Evolutionary conservation across 1,140 invertebrate genomes (phyloP), one percentile per base, ranked within the genome.

Genomic region (Drosophila watanabei): DNA sequence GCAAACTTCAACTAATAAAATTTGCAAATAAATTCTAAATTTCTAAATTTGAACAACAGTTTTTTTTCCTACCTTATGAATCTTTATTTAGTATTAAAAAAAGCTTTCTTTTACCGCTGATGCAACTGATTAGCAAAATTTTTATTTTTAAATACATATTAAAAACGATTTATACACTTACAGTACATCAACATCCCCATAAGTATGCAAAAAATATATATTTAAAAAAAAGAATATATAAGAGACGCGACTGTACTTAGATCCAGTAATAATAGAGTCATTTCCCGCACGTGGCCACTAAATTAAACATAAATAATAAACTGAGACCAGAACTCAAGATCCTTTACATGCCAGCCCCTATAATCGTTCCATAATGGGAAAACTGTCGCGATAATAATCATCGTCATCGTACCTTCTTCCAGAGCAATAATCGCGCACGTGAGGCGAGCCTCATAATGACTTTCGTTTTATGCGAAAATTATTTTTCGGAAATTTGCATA

Each of bases 401-500:
- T 54, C 45, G 49, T 35, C 37, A 45, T 61, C 35, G 41, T 30
- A 14, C 43, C 54, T 48, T 69, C 58, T 56, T 81, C 78, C 68
- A 70, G 28, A 66, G 45, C 64, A 80, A 83, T 84, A 84, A 81
- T 64, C 49, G 63, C 45, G 85, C 85, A 90, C 85, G 85, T 88
- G 85, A 80, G 75, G 51, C 64, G 11, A 45, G 57, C 49, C 62
- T 37, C 72, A 82, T 82, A 66, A 81, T 82, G 82, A 90, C 75
- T 82, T 90, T 82, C 54, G 45, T 58, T 61, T 66, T 82, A 35
- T 70, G 86, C 69, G 68, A 86, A 90, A 84, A 83, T 80, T 72
- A 69, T 77, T 63, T 45, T 46, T 45, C 13, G 18, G 10, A 75
- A 88, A 89, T 89, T 89, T 89, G 86, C 86, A 89, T 89, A 77